Base-by-base conservation (phyloP, 2,113 vertebrate species). In the Oryzias javanicus region DNA sequence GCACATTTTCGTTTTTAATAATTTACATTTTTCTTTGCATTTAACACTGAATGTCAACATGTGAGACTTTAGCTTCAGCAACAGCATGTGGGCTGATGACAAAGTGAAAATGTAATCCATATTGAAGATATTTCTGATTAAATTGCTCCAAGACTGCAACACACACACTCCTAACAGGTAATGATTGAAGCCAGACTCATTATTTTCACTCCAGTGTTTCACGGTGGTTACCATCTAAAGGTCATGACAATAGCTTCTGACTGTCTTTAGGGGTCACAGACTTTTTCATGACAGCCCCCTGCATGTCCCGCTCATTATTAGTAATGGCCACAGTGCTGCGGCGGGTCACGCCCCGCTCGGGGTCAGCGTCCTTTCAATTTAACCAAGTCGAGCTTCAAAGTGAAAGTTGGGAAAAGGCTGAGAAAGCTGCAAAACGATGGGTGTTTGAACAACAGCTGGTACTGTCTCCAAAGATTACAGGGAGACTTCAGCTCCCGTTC, bases 171-270 rank as follows among this genome's bases (percentile, higher is more conserved):
- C 14, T 1, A 4, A 14, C 55, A 71, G 70, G 67, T 76, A 81
- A 81, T 47, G 60, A 74, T 60, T 49, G 57, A 18, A 66, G 55
- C 74, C 50, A 62, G 35, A 52, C 72, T 85, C 84, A 82, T 85
- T 86, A 85, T 83, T 82, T 82, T 45, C 42, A 67, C 48, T 67
- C 51, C 71, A 61, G 63, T 58, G 60, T 65, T 79, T 18, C 56
- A 51, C 55, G 80, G 62, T 59, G 55, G 61, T 48, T 46, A 29
- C 49, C 49, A 49, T 56, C 47, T 55, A 85, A 80, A 86, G 84
- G 82, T 86, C 72, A 65, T 2, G 18, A 52, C 70, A 62, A 67
- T 49, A 64, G 54, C 42, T 42, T 79, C 61, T 70, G 71, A 80
- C 70, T 80, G 72, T 85, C 76, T 70, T 19, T 1, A 54, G 51